Evolutionary conservation across 2,888 invertebrate species (phyloP).

Genomic region (Podabrus alpinus): DNA sequence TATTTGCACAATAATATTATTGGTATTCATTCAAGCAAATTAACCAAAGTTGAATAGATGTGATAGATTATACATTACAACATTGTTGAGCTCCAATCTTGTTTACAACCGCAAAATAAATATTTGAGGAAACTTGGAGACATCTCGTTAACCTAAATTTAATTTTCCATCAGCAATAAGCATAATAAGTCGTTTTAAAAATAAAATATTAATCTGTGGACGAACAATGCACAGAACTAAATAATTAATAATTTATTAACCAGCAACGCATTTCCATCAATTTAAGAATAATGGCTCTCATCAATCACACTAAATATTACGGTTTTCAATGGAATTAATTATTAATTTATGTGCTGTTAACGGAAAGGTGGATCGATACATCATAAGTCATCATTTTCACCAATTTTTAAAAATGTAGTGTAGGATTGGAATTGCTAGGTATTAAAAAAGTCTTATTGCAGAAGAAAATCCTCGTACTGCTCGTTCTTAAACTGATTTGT

Average conservation of each 20-base stretch:
- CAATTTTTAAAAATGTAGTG: not conserved
- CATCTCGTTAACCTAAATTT: not conserved
- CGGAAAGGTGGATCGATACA: not conserved
- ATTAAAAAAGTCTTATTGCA: not conserved
- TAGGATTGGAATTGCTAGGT: not conserved
- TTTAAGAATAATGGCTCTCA: not conserved
- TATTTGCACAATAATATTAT: not conserved
- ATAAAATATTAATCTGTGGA: not conserved
- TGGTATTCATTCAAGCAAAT: not conserved
- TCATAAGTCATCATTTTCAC: not conserved
- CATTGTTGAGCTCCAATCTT: not conserved
- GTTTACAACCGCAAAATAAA: not conserved
- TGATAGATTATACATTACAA: not conserved
- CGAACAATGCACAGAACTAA: not conserved
- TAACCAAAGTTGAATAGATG: not conserved
- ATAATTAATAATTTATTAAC: not conserved
- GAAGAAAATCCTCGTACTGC: not conserved
- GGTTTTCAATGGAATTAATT: not conserved
- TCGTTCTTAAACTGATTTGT: not conserved
- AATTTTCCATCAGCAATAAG: not conserved
- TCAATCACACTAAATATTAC: not conserved
- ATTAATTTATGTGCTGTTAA: not conserved
- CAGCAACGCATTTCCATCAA: not conserved
- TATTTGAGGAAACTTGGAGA: not conserved
- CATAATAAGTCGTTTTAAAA: not conserved